Evolutionary conservation across 2,888 invertebrate genomes (phyloP), one percentile per base, ranked within the genome.

Genomic region (Sphaeridia pumilis): DNA sequence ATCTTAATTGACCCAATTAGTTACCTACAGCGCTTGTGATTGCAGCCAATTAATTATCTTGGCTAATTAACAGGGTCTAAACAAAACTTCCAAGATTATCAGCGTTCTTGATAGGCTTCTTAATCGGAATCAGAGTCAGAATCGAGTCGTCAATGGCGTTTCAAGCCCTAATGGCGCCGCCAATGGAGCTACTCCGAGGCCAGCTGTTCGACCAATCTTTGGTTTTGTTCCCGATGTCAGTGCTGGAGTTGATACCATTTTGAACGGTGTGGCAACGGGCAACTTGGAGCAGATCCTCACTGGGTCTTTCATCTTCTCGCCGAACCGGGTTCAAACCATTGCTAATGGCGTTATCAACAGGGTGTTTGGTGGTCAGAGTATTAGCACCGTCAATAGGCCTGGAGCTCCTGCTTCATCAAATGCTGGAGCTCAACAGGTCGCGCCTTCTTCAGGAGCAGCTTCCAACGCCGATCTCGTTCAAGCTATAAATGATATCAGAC

Each of bases 291-390:
- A 56, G n/a, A 45, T 56, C 24, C 43, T 56, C 27, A 25, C 17
- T 17, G 56, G 56, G 5, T 56, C 56, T 5, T 56, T 56, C 26
- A 48, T 56, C 25, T 56, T 56, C 41, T 43, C 56, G 2, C 56
- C 56, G 14, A 56, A 38, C 25, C 17, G 52, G 2, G 56, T 56
- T 12, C 56, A 56, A 35, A 25, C 22, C 4, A 46, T 56, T 22
- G 56, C 56, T 5, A 52, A 47, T n/a, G 48, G 27, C 12, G 56
- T 56, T 12, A 42, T 56, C 24, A 52, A 56, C 21, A 20, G 52
- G 24, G 56, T 56, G 25, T 56, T 56, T 38, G 52, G 52, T 1
- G 52, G 52, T n/a, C 31, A 22, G 20, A 52, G 46, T 17, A 46
- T 52, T 26, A 38, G 26, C 12, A 44, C 34, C n/a, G 5, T 50